These are phyloP conservation scores for Ectemnius continuus DNA, from an alignment of 2,888 invertebrate species.

Conservation along the genomic window DNA sequence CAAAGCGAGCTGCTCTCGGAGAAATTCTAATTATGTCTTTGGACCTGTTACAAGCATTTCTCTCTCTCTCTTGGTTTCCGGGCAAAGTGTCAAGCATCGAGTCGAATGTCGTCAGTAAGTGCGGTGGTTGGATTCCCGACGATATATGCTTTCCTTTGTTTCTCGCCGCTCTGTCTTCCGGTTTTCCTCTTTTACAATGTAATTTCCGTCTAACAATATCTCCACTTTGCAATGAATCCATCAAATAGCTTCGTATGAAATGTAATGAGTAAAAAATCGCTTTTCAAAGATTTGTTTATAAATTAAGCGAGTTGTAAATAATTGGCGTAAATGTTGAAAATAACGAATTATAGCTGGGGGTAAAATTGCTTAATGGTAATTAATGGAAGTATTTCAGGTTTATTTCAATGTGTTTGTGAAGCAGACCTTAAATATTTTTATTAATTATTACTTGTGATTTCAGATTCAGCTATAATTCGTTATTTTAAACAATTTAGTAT, in stretches of 20 bases:
- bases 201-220: neutral
- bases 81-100: conserved; percentile 43
- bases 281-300: too few species aligned
- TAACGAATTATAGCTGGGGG: too few species aligned
- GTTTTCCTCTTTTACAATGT: neutral
- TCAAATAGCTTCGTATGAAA: neutral
- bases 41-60: conserved; percentile 45
- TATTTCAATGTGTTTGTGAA: too few species aligned
- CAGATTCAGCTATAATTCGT: too few species aligned
- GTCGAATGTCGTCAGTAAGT: conserved; percentile 35
- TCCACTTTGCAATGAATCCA: neutral
- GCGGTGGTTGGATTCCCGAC: conserved; percentile 31
- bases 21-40: conserved; percentile 57
- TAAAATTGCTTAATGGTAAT: too few species aligned
- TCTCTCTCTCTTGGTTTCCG: conserved; percentile 24
- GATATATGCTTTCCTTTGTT: conserved; percentile 16
- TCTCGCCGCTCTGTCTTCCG: conserved; percentile 8
- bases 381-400: too few species aligned
- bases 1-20: conserved; percentile 28
- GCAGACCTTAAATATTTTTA: too few species aligned
- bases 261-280: too few species aligned
- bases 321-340: too few species aligned
- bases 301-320: too few species aligned
- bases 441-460: too few species aligned
- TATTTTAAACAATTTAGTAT: too few species aligned